Evolutionary conservation across 2,888 invertebrate species (phyloP).

Genomic region (Lapara coniferarum): DNA sequence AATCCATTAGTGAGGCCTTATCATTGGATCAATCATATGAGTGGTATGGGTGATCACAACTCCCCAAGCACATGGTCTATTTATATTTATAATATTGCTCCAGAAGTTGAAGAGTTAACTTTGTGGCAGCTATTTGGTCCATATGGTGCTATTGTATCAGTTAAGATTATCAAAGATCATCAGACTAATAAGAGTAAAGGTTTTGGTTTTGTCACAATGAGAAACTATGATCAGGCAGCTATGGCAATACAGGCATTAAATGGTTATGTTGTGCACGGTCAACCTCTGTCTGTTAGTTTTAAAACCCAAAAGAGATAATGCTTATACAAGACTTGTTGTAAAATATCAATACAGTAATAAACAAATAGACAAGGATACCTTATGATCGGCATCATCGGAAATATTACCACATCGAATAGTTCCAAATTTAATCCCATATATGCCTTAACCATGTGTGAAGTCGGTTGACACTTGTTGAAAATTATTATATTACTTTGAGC

Average conservation of each 20-base stretch:
- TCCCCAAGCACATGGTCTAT: constrained; percentile 82
- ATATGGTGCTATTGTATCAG: constrained; percentile 83
- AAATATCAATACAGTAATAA: constrained; percentile 80
- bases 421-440: constrained; percentile 60
- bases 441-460: constrained; percentile 65
- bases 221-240: constrained; percentile 82
- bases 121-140: constrained; percentile 82
- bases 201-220: constrained; percentile 82
- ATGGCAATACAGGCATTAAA: constrained; percentile 82
- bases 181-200: constrained; percentile 83
- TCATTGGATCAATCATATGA: constrained; percentile 81
- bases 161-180: constrained; percentile 82
- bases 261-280: constrained; percentile 77
- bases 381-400: constrained; percentile 66
- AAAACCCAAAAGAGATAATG: constrained; percentile 84
- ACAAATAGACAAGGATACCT: constrained; percentile 71
- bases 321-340: constrained; percentile 64
- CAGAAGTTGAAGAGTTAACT: constrained; percentile 80
- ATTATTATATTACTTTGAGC: constrained; percentile 82
- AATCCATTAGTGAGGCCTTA: constrained; percentile 75
- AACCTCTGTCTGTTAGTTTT: constrained; percentile 81
- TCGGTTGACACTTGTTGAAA: constrained; percentile 78
- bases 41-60: constrained; percentile 77
- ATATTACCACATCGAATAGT: constrained; percentile 64
- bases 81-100: constrained; percentile 81